Evolutionary conservation across 2,888 invertebrate species (phyloP), one percentile per base, ranked within the genome.

Genomic region (Diadegma fenestrale): DNA sequence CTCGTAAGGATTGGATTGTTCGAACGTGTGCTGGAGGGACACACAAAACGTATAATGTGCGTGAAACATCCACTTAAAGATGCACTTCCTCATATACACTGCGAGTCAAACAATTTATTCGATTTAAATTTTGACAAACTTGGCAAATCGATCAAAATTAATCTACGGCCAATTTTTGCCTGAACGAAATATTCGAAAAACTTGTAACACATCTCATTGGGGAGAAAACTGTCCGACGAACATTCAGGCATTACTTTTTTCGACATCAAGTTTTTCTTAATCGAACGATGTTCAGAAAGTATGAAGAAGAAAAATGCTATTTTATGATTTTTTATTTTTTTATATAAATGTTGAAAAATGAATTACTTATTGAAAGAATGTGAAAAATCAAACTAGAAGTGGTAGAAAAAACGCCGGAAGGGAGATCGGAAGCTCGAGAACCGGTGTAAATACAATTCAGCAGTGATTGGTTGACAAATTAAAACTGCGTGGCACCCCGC

Each of bases 401-500:
- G 5, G 19, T 10, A n/a, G 58, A 22, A 68, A 58, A 41, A 69
- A 77, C 26, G n/a, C 64, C 17, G 54, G 73, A 77, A 61, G 75
- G 80, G 78, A 68, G 66, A 22, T 45, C 51, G 30, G 72, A 81
- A 84, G 77, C 80, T 63, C 54, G 51, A 58, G 61, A 63, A 79
- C 54, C 43, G 26, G 45, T 17, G 43, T 43, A 22, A 77, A 75
- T 77, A 84, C 81, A 80, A 64, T 51, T 14, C 54, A 69, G 58
- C 61, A 63, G 63, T 75, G 83, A 85, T 87, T 68, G 82, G 82
- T 88, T 89, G 89, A 89, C 90, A 90, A 90, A 90, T 90, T 90
- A 88, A 90, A 90, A 87, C 88, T 88, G 88, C 87, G 86, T 85
- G 83, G 86, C 84, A 81, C 87, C 86, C 87, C 83, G 88, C 86